Evolutionary conservation across 2,797 vertebrate genomes (phyloP).

Genomic region (Esox lucius): DNA sequence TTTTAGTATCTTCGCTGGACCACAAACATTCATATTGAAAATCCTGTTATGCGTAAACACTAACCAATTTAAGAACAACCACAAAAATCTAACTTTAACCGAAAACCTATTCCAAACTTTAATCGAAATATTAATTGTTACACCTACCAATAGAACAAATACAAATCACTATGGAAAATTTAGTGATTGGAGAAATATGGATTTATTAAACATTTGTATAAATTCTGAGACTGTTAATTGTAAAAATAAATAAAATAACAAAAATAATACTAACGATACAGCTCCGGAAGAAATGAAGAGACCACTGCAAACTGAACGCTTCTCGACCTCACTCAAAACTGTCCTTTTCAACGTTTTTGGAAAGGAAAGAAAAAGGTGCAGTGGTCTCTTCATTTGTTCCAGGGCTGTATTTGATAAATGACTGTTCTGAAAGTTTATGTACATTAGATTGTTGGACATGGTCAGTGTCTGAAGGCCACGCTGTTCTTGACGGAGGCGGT

Average conservation of each 20-base stretch:
- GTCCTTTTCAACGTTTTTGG: too few species aligned
- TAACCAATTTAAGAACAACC: too few species aligned
- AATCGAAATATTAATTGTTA: not conserved
- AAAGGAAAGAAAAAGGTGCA: too few species aligned
- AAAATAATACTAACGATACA: not conserved
- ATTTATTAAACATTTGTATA: not conserved
- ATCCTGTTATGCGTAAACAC: too few species aligned
- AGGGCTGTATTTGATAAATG: constrained; percentile 3
- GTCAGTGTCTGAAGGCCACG: constrained; percentile 65
- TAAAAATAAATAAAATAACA: not conserved
- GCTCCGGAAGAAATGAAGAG: too few species aligned
- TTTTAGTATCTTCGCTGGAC: too few species aligned
- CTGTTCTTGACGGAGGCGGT: constrained; percentile 68
- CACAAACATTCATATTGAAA: too few species aligned
- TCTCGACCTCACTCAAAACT: too few species aligned
- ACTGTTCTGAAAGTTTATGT: not conserved
- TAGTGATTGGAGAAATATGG: not conserved
- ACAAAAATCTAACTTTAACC: too few species aligned
- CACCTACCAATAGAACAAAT: not conserved
- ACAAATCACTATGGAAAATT: not conserved
- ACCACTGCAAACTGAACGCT: too few species aligned
- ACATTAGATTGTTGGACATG: not conserved
- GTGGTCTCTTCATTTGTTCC: too few species aligned
- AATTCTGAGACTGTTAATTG: not conserved
- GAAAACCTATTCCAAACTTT: too few species aligned